Conservation (phyloP, 2,113 vertebrate species). For the Natator depressus region DNA sequence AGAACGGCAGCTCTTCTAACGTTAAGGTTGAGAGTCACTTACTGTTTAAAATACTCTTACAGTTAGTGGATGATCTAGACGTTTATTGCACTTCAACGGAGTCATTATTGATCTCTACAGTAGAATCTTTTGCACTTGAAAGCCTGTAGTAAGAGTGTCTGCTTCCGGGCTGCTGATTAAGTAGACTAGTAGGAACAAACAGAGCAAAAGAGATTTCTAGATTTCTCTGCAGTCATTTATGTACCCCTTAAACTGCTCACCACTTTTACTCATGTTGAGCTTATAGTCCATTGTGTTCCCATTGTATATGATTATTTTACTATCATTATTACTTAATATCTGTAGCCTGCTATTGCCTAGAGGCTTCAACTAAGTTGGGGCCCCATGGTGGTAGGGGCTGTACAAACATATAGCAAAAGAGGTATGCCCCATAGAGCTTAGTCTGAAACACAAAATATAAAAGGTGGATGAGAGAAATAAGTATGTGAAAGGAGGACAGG, state of each 20-base stretch:
- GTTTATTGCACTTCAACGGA: neutral
- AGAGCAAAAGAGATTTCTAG: neutral
- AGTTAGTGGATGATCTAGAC: neutral
- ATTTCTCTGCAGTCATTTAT: neutral
- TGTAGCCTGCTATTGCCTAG: rapidly evolving
- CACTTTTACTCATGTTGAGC: neutral
- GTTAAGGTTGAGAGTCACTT: neutral
- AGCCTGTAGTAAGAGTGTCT: neutral
- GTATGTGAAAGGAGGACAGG: neutral
- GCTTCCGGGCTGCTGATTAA: neutral
- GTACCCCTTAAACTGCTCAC: neutral
- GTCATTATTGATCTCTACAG: neutral
- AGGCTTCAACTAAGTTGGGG: neutral
- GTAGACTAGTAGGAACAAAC: neutral
- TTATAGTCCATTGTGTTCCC: rapidly evolving
- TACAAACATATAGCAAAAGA: rapidly evolving
- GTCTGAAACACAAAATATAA: neutral
- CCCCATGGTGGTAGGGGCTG: rapidly evolving
- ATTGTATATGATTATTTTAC: neutral
- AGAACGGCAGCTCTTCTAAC: neutral
- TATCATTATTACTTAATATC: neutral
- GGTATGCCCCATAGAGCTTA: neutral
- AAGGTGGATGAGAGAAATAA: neutral
- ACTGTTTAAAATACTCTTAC: neutral
- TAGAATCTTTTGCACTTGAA: neutral